Evolutionary conservation across 2,888 invertebrate species (phyloP).

Genomic region (Cinara cedri): DNA sequence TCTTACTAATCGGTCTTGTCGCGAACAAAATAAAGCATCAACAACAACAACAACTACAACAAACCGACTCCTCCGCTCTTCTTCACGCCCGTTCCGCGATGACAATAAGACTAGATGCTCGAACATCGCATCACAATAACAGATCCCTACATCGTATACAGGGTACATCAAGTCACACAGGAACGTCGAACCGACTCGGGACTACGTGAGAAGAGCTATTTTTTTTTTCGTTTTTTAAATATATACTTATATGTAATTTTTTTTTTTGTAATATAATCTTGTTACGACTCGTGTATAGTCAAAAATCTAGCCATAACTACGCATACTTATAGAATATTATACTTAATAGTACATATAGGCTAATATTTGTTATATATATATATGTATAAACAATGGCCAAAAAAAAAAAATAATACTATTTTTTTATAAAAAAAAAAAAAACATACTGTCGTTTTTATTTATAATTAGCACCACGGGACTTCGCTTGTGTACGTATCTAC

Average conservation of each 20-base stretch:
- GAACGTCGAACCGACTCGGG: not conserved
- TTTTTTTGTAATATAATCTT: conserved; percentile 28
- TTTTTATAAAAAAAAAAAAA: conserved; percentile 20
- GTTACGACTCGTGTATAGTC: conserved; percentile 35
- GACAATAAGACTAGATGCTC: not conserved
- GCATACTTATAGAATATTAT: not conserved
- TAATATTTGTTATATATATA: conserved; percentile 9
- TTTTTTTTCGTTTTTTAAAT: conserved; percentile 16
- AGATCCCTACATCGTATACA: not conserved
- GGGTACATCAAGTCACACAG: not conserved
- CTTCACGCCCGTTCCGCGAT: not conserved
- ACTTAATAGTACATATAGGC: conserved; percentile 21
- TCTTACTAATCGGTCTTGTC: conserved; percentile 40
- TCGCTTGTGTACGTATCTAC: too few relatives aligned
- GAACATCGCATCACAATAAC: not conserved
- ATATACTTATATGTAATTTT: conserved; percentile 20
- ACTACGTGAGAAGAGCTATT: conserved; percentile 4
- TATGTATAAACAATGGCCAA: not conserved
- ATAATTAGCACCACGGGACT: too few relatives aligned
- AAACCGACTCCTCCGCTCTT: conserved; percentile 9
- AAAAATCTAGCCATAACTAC: conserved; percentile 35
- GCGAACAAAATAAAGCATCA: not conserved
- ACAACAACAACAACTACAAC: not conserved
- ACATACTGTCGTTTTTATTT: not conserved
- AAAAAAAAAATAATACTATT: conserved; percentile 13